Evolutionary conservation across 2,888 invertebrate genomes (phyloP), one percentile per base, ranked within the genome.

Genomic region (Pollenia angustigena): DNA sequence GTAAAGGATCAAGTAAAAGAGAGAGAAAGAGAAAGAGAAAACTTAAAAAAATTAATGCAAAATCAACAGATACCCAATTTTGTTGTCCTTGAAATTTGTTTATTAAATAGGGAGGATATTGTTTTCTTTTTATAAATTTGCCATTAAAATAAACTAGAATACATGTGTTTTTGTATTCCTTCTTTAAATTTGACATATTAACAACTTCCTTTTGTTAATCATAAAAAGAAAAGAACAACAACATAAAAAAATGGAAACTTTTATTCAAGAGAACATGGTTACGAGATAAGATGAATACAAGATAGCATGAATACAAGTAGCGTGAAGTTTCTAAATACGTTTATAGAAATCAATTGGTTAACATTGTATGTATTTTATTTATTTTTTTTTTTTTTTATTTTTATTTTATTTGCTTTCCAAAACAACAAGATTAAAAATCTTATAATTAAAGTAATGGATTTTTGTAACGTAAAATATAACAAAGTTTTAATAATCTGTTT

Each of bases 81-180:
- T 76, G 82, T 85, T 88, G 89, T 88, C 88, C 89, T 89, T 89
- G 89, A 89, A 88, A 82, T 86, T 83, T 62, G 42, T 10, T 64
- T 68, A 82, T 44, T 62, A 72, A 69, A 71, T 32, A 69, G 76
- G 58, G 75, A 16, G 74, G 68, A 46, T 81, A 42, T 68, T 42
- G 14, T 66, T 42, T 69, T 52, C 11, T n/a, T 12, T 58, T 58
- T 16, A 42, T 44, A 23, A 18, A 52, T 76, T 71, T 75, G 50
- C n/a, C 56, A 60, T 64, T 16, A 62, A 83, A 78, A 69, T n/a
- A 64, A 64, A 6, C 54, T 64, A 11, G 42, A 44, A 52, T 46
- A n/a, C n/a, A 46, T 54, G 3, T 46, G 48, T 16, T 52, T 56
- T 48, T 48, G 14, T 14, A 16, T 56, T 58, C 6, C 10, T 40